Evolutionary conservation across 2,113 vertebrate species (phyloP).

Genomic region (Psittacus erithacus): DNA sequence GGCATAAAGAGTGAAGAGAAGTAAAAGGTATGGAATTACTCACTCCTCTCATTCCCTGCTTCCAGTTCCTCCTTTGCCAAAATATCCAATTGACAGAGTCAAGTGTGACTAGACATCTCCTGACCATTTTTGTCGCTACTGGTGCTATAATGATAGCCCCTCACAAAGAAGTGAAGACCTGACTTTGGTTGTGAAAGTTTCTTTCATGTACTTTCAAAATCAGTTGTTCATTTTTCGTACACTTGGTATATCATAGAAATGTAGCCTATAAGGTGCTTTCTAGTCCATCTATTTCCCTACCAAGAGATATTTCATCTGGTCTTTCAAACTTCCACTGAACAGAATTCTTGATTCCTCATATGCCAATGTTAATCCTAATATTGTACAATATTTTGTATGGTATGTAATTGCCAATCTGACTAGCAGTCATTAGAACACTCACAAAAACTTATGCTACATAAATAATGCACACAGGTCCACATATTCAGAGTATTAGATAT

Average conservation of each 20-base stretch:
- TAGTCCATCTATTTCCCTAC: neutral
- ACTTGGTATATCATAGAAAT: neutral
- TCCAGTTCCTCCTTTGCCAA: neutral
- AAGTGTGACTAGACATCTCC: neutral
- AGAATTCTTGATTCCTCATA: neutral
- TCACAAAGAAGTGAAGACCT: neutral
- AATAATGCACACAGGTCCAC: neutral
- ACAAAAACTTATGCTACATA: neutral
- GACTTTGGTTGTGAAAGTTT: neutral
- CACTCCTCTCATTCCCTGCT: neutral
- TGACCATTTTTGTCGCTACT: neutral
- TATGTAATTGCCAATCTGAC: neutral
- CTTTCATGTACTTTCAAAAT: neutral
- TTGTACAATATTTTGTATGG: neutral
- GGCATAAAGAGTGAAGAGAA: neutral
- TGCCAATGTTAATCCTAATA: neutral
- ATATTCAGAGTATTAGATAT: neutral
- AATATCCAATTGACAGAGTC: neutral
- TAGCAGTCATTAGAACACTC: neutral
- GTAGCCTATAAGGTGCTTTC: neutral
- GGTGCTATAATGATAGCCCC: neutral
- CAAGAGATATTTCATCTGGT: neutral
- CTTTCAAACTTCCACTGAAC: neutral
- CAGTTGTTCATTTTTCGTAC: neutral
- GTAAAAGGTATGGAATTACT: neutral